These are phyloP conservation scores for Hemibagrus wyckioides DNA, from an alignment of 2,113 vertebrate genomes.

Conservation along the genomic window DNA sequence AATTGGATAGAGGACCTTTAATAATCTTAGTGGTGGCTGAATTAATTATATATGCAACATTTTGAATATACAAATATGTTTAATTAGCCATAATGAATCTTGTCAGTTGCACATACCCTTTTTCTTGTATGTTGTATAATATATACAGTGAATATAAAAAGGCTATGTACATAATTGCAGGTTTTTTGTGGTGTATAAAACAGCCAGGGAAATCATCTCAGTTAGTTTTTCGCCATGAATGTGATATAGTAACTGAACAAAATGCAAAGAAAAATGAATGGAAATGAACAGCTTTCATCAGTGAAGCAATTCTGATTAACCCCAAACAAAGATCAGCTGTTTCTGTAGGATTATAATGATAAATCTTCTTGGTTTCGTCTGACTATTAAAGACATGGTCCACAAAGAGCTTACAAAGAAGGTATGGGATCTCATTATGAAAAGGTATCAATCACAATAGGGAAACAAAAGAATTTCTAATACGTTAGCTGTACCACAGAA, in stretches of 20 bases:
- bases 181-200: background rate
- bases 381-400: background rate
- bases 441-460: background rate
- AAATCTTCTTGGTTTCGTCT: background rate
- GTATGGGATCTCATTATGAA: background rate
- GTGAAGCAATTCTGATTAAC: background rate
- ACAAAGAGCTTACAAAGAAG: background rate
- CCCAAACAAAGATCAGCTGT: background rate
- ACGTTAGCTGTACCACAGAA: background rate
- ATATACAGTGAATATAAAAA: background rate
- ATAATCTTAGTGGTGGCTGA: conserved; percentile 34
- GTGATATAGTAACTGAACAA: background rate
- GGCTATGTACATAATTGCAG: background rate
- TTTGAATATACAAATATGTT: conserved; percentile 66
- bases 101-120: background rate
- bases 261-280: background rate
- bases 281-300: background rate
- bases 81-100: conserved; percentile 72
- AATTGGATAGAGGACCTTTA: background rate
- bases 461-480: background rate
- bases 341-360: background rate
- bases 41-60: conserved; percentile 68
- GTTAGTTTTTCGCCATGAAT: background rate
- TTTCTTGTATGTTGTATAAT: background rate
- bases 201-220: background rate